A percentile compares a stretch with the other conserved stretches of the same genome.
Evolutionary conservation across 2,888 invertebrate species (phyloP).

Genomic region (Elysia crispata): DNA sequence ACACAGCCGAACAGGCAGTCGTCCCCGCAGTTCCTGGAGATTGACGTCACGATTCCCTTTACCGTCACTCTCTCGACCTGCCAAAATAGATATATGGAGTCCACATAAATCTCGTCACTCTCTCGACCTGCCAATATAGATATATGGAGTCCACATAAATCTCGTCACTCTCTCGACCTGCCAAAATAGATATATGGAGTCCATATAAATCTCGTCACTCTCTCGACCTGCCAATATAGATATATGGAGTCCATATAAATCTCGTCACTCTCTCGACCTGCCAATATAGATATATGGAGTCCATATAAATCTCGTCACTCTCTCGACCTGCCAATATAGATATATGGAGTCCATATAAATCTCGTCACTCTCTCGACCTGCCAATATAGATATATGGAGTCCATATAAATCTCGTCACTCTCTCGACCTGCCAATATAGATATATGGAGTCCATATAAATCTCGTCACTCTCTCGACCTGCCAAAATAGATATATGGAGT

Average conservation of each 20-base stretch:
- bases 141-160: neutral
- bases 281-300: no score
- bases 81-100: neutral
- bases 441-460: no score
- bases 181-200: neutral
- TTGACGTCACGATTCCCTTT: constrained; percentile 21
- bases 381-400: no score
- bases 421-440: no score
- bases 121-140: constrained; percentile 23
- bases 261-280: neutral
- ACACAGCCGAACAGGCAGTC: constrained; percentile 41
- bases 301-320: no score
- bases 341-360: no score
- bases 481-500: neutral
- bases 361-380: neutral
- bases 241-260: neutral
- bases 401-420: no score
- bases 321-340: no score
- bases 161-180: constrained; percentile 33
- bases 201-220: neutral
- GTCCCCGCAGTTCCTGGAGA: constrained; percentile 37
- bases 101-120: neutral
- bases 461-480: no score
- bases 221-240: constrained; percentile 23
- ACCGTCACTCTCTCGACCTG: constrained; percentile 38